Percentiles rank a stretch among this genome's conserved stretches.
Conservation (phyloP, 2,888 invertebrate genomes). For the Hydraecia micacea region DNA sequence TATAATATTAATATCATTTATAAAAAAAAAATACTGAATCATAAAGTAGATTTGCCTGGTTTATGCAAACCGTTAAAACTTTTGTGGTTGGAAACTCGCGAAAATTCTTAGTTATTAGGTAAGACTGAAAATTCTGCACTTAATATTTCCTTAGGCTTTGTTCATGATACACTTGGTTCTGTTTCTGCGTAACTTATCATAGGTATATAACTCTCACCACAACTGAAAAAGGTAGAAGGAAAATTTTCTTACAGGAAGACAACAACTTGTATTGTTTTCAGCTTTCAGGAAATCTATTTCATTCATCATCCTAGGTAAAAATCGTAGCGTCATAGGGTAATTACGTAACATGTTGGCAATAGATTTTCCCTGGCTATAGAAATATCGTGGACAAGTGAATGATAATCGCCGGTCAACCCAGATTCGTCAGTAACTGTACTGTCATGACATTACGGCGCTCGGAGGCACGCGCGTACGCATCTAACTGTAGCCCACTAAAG, state of each 20-base stretch:
- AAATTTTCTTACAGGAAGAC: neutral
- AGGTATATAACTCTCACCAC: neutral
- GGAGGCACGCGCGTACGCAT: slow-evolving; percentile 64
- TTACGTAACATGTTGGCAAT: neutral
- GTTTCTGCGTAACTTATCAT: neutral
- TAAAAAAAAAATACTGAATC: neutral
- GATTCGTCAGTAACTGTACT: slow-evolving; percentile 65
- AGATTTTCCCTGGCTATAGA: neutral
- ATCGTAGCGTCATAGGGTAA: neutral
- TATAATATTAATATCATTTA: neutral
- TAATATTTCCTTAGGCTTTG: neutral
- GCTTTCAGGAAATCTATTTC: slow-evolving; percentile 30
- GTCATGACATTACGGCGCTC: slow-evolving; percentile 56
- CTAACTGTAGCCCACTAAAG: slow-evolving; percentile 66
- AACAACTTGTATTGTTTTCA: slow-evolving; percentile 11
- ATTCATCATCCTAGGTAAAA: slow-evolving; percentile 7
- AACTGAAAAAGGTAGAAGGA: neutral
- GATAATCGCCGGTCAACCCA: slow-evolving; percentile 59
- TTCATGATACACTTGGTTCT: neutral
- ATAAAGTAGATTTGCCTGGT: neutral
- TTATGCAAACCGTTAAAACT: neutral
- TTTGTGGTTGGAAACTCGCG: neutral
- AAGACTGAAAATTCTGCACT: neutral
- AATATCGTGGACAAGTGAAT: slow-evolving; percentile 23
- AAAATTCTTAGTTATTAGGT: neutral